Evolutionary conservation across 2,797 vertebrate genomes (phyloP).

Genomic region (Lagodon rhomboides): DNA sequence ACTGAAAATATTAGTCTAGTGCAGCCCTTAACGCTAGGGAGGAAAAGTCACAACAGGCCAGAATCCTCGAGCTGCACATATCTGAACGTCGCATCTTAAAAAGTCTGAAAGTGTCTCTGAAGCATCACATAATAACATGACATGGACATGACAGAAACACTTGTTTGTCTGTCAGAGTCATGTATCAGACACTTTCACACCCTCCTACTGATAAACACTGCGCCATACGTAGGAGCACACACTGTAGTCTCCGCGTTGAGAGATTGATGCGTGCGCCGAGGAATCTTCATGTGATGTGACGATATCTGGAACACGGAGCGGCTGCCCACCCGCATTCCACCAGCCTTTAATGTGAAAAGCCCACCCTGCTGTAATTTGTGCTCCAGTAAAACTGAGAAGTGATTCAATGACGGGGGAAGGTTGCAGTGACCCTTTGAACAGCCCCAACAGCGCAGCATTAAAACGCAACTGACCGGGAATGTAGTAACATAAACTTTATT

Average conservation of each 20-base stretch:
- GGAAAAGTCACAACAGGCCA: background rate
- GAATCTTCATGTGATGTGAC: conserved; percentile 82
- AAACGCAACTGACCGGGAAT: conserved; percentile 56
- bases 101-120: no score
- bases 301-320: conserved; percentile 75
- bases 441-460: conserved; percentile 30
- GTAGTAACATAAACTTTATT: conserved; percentile 66
- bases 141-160: background rate
- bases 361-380: conserved; percentile 67
- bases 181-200: background rate
- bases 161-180: background rate
- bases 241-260: conserved; percentile 45
- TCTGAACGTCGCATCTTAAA: background rate
- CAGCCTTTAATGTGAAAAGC: conserved; percentile 83
- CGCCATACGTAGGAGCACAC: conserved; percentile 28
- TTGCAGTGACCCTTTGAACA: conserved; percentile 47
- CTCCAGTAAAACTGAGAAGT: conserved; percentile 61
- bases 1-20: background rate
- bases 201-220: conserved; percentile 3
- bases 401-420: conserved; percentile 67
- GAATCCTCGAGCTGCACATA: background rate
- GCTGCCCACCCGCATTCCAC: conserved; percentile 64
- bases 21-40: background rate
- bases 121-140: background rate
- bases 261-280: conserved; percentile 68